These are phyloP conservation scores for Phorcus lineatus DNA, from an alignment of 2,888 invertebrate genomes.

Conservation along the genomic window DNA sequence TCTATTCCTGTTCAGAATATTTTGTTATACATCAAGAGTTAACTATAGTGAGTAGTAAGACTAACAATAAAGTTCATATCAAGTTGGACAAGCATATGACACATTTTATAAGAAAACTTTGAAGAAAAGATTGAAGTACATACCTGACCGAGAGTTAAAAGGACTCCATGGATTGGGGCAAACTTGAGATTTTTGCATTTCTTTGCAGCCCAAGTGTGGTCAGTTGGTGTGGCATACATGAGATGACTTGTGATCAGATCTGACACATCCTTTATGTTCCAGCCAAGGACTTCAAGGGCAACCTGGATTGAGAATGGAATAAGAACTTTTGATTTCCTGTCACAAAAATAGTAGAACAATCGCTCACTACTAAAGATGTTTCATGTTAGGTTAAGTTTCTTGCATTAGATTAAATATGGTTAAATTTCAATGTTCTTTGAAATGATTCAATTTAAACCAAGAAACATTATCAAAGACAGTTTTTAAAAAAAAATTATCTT, in stretches of 20 bases:
- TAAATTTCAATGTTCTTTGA: no score
- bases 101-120: neutral
- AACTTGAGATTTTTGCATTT: slow-evolving; percentile 77
- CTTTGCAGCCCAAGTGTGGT: slow-evolving; percentile 82
- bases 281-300: slow-evolving; percentile 93
- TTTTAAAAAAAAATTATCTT: neutral
- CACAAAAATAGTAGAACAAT: no score
- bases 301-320: slow-evolving; percentile 78
- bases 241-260: slow-evolving; percentile 93
- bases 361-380: no score
- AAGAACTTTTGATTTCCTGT: neutral
- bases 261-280: slow-evolving; percentile 88
- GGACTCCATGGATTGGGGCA: slow-evolving; percentile 89
- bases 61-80: no score
- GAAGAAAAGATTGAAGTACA: slow-evolving; percentile 14
- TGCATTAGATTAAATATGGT: no score
- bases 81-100: no score
- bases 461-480: neutral
- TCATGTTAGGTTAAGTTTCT: neutral
- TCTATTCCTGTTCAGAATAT: no score
- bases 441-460: neutral
- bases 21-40: no score
- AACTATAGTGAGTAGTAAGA: no score
- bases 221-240: slow-evolving; percentile 89
- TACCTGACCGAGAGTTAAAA: slow-evolving; percentile 94